phyloP scores from a whole-genome alignment of 2,888 invertebrate genomes.

The Cordilura impudica region DNA sequence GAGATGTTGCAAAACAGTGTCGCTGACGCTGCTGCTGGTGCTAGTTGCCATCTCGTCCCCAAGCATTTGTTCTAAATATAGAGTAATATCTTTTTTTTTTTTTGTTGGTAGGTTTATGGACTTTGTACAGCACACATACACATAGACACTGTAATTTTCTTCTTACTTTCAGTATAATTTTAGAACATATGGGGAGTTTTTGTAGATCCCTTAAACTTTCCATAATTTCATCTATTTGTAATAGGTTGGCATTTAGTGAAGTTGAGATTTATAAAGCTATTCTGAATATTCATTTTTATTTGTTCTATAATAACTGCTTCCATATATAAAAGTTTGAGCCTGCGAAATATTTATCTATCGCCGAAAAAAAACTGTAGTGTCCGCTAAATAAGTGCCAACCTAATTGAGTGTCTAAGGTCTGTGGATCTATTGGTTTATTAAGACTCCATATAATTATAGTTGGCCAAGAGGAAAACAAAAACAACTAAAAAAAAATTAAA shows the following conservation, averaged over 20 bases:
- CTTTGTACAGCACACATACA: conserved; percentile 49
- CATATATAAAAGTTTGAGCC: too few species aligned
- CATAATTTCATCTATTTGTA: too few species aligned
- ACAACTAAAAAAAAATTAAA: conserved; percentile 40
- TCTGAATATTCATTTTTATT: too few species aligned
- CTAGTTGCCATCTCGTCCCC: conserved; percentile 11
- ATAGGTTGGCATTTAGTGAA: too few species aligned
- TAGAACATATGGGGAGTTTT: conserved; percentile 25
- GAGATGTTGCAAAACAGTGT: conserved; percentile 7
- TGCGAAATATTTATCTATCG: not conserved
- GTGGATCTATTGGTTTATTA: conserved; percentile 58
- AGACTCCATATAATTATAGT: conserved; percentile 62
- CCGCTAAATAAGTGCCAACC: not conserved
- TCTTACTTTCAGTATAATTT: conserved; percentile 19
- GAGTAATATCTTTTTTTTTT: conserved; percentile 24
- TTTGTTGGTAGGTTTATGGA: conserved; percentile 33
- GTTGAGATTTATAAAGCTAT: too few species aligned
- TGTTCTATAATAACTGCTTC: too few species aligned
- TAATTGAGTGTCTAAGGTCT: conserved; percentile 33
- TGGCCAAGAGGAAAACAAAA: conserved; percentile 46
- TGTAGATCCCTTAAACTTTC: not conserved
- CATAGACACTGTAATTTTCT: too few species aligned
- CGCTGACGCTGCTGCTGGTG: conserved; percentile 31
- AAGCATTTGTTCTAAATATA: conserved; percentile 51
- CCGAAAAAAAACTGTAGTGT: not conserved